Evolutionary conservation across 2,113 vertebrate species (phyloP).

Genomic region (Panurus biarmicus): DNA sequence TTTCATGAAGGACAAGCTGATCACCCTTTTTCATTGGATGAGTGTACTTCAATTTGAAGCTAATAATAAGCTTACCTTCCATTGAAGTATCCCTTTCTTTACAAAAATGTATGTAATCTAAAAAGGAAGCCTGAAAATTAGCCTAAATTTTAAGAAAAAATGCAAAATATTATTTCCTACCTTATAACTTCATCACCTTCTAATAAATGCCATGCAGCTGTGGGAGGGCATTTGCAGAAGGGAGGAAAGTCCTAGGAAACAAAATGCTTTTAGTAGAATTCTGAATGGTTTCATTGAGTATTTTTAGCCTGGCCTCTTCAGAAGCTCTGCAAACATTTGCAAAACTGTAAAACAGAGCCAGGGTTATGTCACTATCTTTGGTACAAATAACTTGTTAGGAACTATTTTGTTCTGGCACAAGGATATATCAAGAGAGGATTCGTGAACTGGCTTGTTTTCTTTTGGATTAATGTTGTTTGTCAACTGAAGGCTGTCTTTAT

Average conservation of each 20-base stretch:
- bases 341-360: slow-evolving; percentile 31
- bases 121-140: neutral
- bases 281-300: slow-evolving; percentile 59
- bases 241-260: slow-evolving; percentile 26
- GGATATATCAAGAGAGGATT: slow-evolving; percentile 22
- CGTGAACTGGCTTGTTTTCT: slow-evolving; percentile 33
- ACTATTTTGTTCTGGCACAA: slow-evolving; percentile 41
- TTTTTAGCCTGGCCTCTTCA: slow-evolving; percentile 45
- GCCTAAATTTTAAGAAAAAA: neutral
- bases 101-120: neutral
- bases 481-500: slow-evolving; percentile 37
- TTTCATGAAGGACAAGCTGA: neutral
- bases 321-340: slow-evolving; percentile 51
- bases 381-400: slow-evolving; percentile 54
- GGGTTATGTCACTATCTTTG: slow-evolving; percentile 45
- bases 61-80: neutral
- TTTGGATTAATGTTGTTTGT: slow-evolving; percentile 46
- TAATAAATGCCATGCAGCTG: neutral
- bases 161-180: neutral
- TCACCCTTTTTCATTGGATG: neutral
- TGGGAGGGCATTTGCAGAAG: slow-evolving; percentile 10
- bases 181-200: neutral
- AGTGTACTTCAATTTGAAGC: neutral
- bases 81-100: neutral
- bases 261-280: slow-evolving; percentile 42